Evolutionary conservation across 2,113 vertebrate species (phyloP).

Genomic region (Platichthys flesus): DNA sequence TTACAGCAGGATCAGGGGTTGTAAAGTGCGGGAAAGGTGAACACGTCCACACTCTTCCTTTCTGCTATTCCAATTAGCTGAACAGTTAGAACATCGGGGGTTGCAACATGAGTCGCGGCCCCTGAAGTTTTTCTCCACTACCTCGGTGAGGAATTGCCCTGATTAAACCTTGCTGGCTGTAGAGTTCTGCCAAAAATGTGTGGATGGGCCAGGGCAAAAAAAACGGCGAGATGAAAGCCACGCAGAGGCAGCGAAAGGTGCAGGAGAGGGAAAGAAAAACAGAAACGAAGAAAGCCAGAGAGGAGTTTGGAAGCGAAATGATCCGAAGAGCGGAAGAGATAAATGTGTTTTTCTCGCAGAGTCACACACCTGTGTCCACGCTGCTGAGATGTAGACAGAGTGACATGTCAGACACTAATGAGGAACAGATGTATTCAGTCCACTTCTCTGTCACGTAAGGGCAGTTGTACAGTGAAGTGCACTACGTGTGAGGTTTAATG

Average conservation of each 20-base stretch:
- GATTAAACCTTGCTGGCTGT: slow-evolving; percentile 20
- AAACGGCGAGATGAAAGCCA: slow-evolving; percentile 18
- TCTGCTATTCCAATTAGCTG: slow-evolving; percentile 36
- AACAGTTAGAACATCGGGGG: slow-evolving; percentile 19
- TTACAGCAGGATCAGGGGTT: background rate
- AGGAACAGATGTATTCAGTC: slow-evolving; percentile 20
- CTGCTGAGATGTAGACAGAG: background rate
- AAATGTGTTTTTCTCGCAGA: slow-evolving; percentile 8
- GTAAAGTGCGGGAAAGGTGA: slow-evolving; percentile 6
- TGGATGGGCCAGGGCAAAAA: background rate
- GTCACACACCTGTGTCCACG: slow-evolving; percentile 13
- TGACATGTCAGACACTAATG: slow-evolving; percentile 55
- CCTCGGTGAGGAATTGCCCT: slow-evolving; percentile 17
- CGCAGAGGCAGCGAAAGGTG: slow-evolving; percentile 1
- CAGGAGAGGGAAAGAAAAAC: background rate
- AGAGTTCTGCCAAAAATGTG: slow-evolving; percentile 1
- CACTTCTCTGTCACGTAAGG: slow-evolving; percentile 8
- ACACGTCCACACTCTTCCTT: background rate
- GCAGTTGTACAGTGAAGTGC: background rate
- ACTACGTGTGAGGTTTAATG: background rate
- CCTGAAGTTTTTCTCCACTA: background rate
- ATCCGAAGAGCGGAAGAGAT: background rate
- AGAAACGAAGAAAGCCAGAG: background rate
- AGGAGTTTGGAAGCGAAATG: slow-evolving; percentile 6
- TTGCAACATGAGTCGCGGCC: slow-evolving; percentile 19